phyloP scores from a whole-genome alignment of 2,888 invertebrate species.

The Graphium colonna region DNA sequence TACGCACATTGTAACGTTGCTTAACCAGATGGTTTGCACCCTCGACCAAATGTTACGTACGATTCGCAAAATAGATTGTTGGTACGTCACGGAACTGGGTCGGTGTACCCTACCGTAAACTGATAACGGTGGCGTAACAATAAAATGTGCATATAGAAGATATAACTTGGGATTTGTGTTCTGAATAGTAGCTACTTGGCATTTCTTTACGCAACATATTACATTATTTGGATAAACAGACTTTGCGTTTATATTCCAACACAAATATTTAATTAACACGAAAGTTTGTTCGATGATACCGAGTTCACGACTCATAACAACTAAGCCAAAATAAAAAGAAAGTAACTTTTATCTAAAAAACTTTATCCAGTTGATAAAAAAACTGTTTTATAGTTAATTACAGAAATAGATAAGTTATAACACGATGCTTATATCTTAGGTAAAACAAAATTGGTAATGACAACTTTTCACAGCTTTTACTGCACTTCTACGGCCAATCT shows the following conservation, averaged over 20 bases:
- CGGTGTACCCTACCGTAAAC: constrained; percentile 30
- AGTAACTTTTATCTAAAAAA: neutral
- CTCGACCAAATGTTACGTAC: constrained; percentile 30
- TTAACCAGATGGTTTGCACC: constrained; percentile 19
- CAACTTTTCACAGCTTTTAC: too few relatives aligned
- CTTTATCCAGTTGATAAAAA: neutral
- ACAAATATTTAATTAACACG: too few relatives aligned
- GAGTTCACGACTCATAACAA: too few relatives aligned
- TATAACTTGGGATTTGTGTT: constrained; percentile 19
- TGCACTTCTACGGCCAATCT: too few relatives aligned
- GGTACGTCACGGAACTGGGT: constrained; percentile 29
- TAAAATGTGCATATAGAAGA: constrained; percentile 25
- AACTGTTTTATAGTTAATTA: too few relatives aligned
- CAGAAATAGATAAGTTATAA: too few relatives aligned
- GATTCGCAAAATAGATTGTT: constrained; percentile 33
- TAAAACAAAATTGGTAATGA: too few relatives aligned
- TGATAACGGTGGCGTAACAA: constrained; percentile 28
- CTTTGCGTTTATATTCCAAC: too few relatives aligned
- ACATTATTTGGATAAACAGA: constrained; percentile 14
- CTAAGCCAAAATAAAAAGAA: too few relatives aligned
- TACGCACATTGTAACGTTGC: neutral
- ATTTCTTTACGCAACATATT: constrained; percentile 14
- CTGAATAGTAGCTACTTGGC: constrained; percentile 25
- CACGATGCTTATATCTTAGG: too few relatives aligned
- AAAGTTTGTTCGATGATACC: too few relatives aligned